Base-by-base conservation (phyloP, 2,797 vertebrate genomes). In the Melanogrammus aeglefinus region DNA sequence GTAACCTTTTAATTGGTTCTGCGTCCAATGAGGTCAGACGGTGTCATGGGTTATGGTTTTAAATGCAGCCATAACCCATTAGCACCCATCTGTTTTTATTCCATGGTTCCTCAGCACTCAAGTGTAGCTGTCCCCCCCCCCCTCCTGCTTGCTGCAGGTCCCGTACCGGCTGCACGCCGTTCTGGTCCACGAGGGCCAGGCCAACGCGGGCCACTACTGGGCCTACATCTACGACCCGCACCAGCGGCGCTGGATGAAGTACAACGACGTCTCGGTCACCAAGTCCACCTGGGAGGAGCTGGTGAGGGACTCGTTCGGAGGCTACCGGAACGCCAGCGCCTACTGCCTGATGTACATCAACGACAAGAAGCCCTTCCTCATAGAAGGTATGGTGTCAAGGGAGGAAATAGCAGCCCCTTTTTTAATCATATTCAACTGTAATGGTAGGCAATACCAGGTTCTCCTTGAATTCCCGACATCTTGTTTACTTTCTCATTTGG, bases 341-440 rank as follows among this genome's bases (percentile, higher is more conserved):
- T 99, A 99, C 83, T 99, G 98, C 89, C 96, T 99, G 90, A 99
- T 99, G 98, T 99, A 99, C 84, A 97, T 99, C 85, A 97, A 98
- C 8, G 97, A 98, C 87, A 98, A 97, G 85, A 98, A 98, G 79
- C 96, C 97, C 44, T 97, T 96, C 82, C 95, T 99, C 86, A 98
- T 97, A 90, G 96, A 97, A 96, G 98, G 98, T 85, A 88, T 3
- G 38, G 21, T 16, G 31, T 16, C 14, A 6, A 33, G 16, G 16
- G 51, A 18, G 51, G 51, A 21, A 2, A 21, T 63, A 18, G 14
- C n/a, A 63, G 14, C n/a, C n/a, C 21, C 14, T 63, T n/a, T 63
- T 63, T 18, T 63, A 39, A 1, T 39, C 9, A 10, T 36, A 18
- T 1, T 5, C 3, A 6, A 51, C 2, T 1, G 16, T 4, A 51